Conservation (phyloP, 2,113 vertebrate genomes). For the Lutjanus erythropterus region DNA sequence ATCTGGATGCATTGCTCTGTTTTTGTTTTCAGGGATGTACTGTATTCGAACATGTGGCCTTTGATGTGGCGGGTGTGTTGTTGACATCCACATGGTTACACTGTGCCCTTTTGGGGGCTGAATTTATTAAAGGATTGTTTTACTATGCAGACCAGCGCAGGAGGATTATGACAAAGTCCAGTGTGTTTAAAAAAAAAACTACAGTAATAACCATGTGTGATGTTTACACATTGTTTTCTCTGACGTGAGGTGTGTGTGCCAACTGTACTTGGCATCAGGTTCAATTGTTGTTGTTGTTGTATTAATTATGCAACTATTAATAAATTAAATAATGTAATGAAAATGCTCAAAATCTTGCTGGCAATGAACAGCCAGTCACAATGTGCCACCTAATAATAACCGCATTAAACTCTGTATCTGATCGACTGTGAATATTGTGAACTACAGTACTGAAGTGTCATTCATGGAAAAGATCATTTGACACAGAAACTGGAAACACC, state of each 20-base stretch:
- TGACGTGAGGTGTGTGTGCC: background rate
- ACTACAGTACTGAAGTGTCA: too few species aligned
- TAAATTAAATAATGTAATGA: background rate
- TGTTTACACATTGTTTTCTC: conserved; percentile 33
- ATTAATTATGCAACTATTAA: background rate
- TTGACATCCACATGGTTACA: conserved; percentile 52
- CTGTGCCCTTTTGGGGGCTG: conserved; percentile 54
- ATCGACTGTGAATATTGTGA: background rate
- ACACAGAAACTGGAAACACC: too few species aligned
- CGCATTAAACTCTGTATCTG: background rate
- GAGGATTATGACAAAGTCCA: conserved; percentile 53
- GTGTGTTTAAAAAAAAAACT: conserved; percentile 32
- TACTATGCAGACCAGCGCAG: conserved; percentile 49
- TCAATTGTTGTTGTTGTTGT: background rate
- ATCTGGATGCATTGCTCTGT: conserved; percentile 66
- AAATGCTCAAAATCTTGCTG: background rate
- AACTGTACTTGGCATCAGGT: conserved; percentile 15
- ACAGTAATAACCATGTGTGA: conserved; percentile 47
- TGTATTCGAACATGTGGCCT: conserved; percentile 49
- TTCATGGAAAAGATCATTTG: too few species aligned
- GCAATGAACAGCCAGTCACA: background rate
- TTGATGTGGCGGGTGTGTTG: conserved; percentile 59
- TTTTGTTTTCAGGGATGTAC: conserved; percentile 69
- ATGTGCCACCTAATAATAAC: background rate
- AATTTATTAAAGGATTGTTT: conserved; percentile 68